Base-by-base conservation (phyloP, 2,797 vertebrate genomes). In the Hypotaenidia okinawae region DNA sequence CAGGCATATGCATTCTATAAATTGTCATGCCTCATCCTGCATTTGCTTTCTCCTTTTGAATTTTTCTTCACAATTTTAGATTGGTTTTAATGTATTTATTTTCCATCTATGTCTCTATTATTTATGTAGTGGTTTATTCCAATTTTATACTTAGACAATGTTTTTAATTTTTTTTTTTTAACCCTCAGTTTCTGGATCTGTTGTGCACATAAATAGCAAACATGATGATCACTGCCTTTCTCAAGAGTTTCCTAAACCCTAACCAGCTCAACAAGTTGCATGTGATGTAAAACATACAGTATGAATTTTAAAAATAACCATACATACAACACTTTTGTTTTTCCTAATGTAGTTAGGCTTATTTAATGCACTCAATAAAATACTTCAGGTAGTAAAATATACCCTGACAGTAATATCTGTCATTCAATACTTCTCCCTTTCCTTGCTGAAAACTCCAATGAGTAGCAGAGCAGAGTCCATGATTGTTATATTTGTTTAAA, bases 191-290 rank as follows among this genome's bases (percentile, higher is more conserved):
- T 93, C 78, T 83, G 75, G 68, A 72, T 95, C 72, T 78, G 63
- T 68, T 93, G 87, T 85, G 76, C 69, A 94, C 90, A 92, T 91
- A 89, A 87, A 92, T 87, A 87, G 81, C 62, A 78, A 92, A 91
- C 59, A 58, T 93, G 84, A 90, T 75, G 51, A 85, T 66, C 51
- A 86, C 77, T 96, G 87, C 88, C 73, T 85, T 95, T 92, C 93
- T 94, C 64, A 89, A 91, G 78, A 45, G 72, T 85, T 96, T 93
- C 81, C 84, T 94, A 85, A 92, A 75, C 41, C 72, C 61, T 92
- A 89, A 90, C 69, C 75, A 93, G 73, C 58, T 92, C 89, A 96
- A 86, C 57, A 70, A 92, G 86, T 84, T 16, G 7, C 81, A 66
- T 22, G 22, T 90, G 93, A 95, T 75, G 54, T 66, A 84, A 94